These are phyloP conservation scores for Rhinolophus ferrumequinum DNA, from an alignment of 2,113 vertebrate genomes.

Conservation along the genomic window DNA sequence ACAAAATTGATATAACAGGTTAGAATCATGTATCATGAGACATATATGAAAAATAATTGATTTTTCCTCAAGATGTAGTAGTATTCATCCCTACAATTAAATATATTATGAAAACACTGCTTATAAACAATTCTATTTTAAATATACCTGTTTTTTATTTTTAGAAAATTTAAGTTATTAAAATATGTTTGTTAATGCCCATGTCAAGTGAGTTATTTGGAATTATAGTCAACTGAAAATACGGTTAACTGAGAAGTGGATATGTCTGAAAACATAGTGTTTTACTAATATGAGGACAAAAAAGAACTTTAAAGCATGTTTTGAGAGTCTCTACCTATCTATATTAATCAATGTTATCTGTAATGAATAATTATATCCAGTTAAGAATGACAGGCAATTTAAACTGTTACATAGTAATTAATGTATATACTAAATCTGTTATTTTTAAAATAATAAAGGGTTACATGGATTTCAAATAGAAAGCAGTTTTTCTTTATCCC, in stretches of 20 bases:
- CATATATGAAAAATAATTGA: not conserved
- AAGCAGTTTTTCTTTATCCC: not conserved
- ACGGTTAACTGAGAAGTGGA: not conserved
- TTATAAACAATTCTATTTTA: not conserved
- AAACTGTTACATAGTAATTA: not conserved
- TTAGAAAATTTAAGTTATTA: slow-evolving; percentile 33
- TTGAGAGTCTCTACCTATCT: not conserved
- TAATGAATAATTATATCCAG: not conserved
- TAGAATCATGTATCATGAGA: not conserved
- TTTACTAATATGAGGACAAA: not conserved
- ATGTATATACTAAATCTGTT: not conserved
- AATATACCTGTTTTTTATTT: not conserved
- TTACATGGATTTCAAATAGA: not conserved
- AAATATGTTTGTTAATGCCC: not conserved
- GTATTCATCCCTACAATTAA: not conserved
- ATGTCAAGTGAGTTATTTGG: not conserved
- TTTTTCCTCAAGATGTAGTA: not conserved
- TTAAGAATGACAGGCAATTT: not conserved
- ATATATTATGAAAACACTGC: not conserved
- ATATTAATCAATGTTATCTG: not conserved
- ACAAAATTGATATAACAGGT: not conserved
- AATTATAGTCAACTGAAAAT: not conserved
- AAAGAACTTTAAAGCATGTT: not conserved
- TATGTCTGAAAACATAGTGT: not conserved
- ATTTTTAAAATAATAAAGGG: not conserved